Evolutionary conservation across 2,888 invertebrate genomes (phyloP).

Genomic region (Nephrocerus scutellatus): DNA sequence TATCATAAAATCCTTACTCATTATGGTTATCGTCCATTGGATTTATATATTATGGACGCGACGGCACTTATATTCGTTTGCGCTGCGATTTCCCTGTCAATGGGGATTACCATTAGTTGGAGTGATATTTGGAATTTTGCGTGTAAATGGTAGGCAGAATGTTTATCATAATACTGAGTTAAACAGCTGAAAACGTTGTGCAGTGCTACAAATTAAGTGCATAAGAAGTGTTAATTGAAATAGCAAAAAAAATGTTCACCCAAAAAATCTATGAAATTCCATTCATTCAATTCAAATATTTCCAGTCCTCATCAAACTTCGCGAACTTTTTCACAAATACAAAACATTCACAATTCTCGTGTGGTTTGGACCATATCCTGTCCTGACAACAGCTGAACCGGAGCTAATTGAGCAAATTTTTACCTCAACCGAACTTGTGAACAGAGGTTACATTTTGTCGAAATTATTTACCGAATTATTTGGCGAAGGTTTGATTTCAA

Average conservation of each 20-base stretch:
- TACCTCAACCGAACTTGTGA: not conserved
- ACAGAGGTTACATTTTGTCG: constrained; percentile 2
- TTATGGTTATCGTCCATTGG: not conserved
- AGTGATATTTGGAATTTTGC: not conserved
- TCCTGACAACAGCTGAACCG: constrained; percentile 2
- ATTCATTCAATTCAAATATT: not conserved
- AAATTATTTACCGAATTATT: constrained; percentile 1
- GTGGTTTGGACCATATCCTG: not conserved
- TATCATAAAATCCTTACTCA: too few species aligned
- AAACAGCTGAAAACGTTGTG: too few species aligned
- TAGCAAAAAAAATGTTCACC: not conserved
- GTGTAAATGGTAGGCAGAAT: not conserved
- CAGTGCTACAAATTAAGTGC: not conserved
- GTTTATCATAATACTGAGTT: not conserved
- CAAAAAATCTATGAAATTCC: not conserved
- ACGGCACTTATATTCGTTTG: not conserved
- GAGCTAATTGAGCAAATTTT: constrained; percentile 1
- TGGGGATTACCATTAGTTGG: constrained; percentile 1
- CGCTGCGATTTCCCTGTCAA: constrained; percentile 1
- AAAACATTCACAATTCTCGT: not conserved
- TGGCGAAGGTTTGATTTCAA: constrained; percentile 6
- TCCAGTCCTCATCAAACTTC: too few species aligned
- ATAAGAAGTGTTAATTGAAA: not conserved
- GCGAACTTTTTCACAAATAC: constrained; percentile 1
- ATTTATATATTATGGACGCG: constrained; percentile 1